phyloP scores from a whole-genome alignment of 2,113 vertebrate species.

The Ramphastos sulfuratus region DNA sequence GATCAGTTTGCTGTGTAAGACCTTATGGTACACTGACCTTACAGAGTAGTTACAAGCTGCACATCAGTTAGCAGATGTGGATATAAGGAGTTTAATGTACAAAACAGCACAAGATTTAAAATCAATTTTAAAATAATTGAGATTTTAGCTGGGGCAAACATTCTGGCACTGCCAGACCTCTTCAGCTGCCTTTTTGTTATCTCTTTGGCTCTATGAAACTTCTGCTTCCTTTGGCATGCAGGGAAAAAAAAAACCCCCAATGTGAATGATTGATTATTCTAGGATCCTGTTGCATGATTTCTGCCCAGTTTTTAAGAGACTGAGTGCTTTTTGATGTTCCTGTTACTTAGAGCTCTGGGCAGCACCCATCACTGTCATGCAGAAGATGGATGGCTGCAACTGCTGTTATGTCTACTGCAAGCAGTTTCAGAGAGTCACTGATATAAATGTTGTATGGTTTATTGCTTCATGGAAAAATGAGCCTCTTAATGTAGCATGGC shows the following conservation, averaged over 20 bases:
- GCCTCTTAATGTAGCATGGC: neutral
- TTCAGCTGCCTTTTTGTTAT: neutral
- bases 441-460: slow-evolving; percentile 65
- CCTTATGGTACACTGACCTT: neutral
- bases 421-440: slow-evolving; percentile 49
- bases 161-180: neutral
- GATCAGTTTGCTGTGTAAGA: neutral
- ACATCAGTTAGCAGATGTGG: neutral
- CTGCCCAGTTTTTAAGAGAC: slow-evolving; percentile 20
- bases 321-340: slow-evolving; percentile 56
- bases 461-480: slow-evolving; percentile 69
- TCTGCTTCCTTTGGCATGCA: neutral
- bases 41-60: neutral
- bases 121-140: neutral
- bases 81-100: neutral
- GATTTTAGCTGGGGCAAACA: neutral
- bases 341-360: slow-evolving; percentile 24
- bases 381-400: slow-evolving; percentile 46
- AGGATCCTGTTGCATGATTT: slow-evolving; percentile 2
- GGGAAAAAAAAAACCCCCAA: neutral
- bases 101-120: neutral
- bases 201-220: neutral
- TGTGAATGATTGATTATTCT: slow-evolving; percentile 31
- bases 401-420: slow-evolving; percentile 22
- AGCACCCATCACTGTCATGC: neutral